Percentiles rank a stretch among this genome's conserved stretches.
Conservation (phyloP, 2,113 vertebrate genomes). For the Corythornis vintsioides region DNA sequence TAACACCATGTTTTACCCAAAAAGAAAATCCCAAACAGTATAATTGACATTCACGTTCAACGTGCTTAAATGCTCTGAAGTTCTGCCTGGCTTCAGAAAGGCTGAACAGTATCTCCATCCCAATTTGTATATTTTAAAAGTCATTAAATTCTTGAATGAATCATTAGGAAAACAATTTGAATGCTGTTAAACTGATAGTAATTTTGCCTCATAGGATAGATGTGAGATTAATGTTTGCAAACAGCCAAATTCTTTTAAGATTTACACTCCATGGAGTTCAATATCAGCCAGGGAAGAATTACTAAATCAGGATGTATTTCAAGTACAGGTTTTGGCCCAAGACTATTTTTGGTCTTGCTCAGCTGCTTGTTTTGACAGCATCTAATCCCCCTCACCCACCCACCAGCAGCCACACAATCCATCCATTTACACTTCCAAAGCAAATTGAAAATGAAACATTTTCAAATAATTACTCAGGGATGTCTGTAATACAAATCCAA, state of each 20-base stretch:
- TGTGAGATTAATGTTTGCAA: constrained; percentile 55
- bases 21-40: constrained; percentile 37
- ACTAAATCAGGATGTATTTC: constrained; percentile 41
- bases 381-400: constrained; percentile 38
- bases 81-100: constrained; percentile 55
- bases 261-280: constrained; percentile 53
- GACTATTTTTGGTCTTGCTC: constrained; percentile 48
- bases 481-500: constrained; percentile 13
- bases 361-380: constrained; percentile 66
- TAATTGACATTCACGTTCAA: constrained; percentile 45
- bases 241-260: constrained; percentile 44
- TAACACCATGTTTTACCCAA: constrained; percentile 7
- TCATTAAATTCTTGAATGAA: constrained; percentile 72
- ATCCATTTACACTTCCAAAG: constrained; percentile 45
- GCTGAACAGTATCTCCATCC: constrained; percentile 59
- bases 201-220: constrained; percentile 60
- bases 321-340: constrained; percentile 55
- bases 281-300: constrained; percentile 24
- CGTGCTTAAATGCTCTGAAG: constrained; percentile 50
- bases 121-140: constrained; percentile 72
- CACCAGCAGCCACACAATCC: constrained; percentile 26
- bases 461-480: constrained; percentile 53
- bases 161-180: constrained; percentile 77
- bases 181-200: constrained; percentile 69
- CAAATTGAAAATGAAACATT: constrained; percentile 47